phyloP scores from a whole-genome alignment of 2,113 vertebrate genomes.

The Polypterus senegalus region DNA sequence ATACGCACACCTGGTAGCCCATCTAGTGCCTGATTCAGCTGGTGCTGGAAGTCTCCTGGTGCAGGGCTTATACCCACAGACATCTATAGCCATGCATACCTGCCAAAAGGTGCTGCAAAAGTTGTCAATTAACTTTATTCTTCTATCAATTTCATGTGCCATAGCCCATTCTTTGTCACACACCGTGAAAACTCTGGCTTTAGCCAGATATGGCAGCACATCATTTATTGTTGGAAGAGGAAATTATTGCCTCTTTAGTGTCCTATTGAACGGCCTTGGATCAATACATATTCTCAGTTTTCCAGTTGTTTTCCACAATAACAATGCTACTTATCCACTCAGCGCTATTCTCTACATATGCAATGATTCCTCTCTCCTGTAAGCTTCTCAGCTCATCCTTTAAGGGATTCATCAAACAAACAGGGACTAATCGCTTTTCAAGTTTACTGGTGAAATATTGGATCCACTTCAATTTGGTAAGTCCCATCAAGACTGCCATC shows the following conservation, averaged over 20 bases:
- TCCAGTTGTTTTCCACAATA: conserved; percentile 14
- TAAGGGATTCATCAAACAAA: not conserved
- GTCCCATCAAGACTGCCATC: conserved; percentile 15
- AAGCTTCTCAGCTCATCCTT: conserved; percentile 7
- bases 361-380: conserved; percentile 7
- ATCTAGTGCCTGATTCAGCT: conserved; percentile 3
- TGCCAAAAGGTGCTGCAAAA: no score
- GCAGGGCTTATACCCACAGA: conserved; percentile 2
- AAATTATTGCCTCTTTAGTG: conserved; percentile 16
- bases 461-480: not conserved
- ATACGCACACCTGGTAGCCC: conserved; percentile 3
- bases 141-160: conserved; percentile 17
- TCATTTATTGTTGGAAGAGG: conserved; percentile 17
- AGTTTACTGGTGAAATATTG: not conserved
- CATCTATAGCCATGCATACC: not conserved
- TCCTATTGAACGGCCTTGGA: conserved; percentile 16
- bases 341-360: conserved; percentile 17
- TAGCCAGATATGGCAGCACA: conserved; percentile 14
- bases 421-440: not conserved
- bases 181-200: conserved; percentile 15
- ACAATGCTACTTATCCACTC: conserved; percentile 15
- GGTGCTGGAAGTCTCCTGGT: not conserved
- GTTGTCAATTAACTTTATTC: conserved; percentile 18
- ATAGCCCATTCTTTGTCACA: conserved; percentile 16
- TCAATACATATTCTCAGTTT: conserved; percentile 17